Conservation (phyloP, 2,113 vertebrate species). For the Neotragus moschatus region DNA sequence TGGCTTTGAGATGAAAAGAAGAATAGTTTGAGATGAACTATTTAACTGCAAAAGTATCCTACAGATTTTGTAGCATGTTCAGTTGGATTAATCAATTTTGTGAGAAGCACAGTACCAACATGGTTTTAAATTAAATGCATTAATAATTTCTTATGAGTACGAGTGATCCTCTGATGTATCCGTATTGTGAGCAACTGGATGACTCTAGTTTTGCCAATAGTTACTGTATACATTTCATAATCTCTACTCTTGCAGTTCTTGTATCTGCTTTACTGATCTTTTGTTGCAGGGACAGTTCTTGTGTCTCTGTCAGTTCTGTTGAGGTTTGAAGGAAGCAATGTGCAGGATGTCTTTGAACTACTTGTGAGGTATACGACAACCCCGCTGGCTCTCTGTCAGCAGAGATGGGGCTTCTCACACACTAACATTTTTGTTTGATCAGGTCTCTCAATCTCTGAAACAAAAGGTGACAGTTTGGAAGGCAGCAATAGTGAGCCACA, state of each 20-base stretch:
- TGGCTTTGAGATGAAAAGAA: neutral
- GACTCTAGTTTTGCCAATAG: neutral
- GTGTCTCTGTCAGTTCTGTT: neutral
- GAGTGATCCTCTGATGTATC: neutral
- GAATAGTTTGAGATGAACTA: constrained; percentile 1
- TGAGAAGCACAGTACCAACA: neutral
- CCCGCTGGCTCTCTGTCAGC: neutral
- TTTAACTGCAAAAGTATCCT: neutral
- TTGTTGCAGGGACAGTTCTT: neutral
- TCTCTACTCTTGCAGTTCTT: neutral
- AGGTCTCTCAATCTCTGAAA: neutral
- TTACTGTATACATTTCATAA: neutral
- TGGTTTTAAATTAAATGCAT: neutral
- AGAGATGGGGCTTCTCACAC: neutral
- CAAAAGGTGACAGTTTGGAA: neutral
- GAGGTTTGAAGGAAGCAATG: neutral
- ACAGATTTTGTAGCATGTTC: neutral
- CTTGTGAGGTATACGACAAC: neutral
- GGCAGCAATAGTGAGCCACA: neutral
- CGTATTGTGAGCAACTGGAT: neutral
- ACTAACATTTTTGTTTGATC: neutral
- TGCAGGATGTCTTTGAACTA: neutral
- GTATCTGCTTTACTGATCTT: neutral
- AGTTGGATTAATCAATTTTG: neutral
- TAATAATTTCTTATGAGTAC: neutral